A percentile compares a stretch with the other conserved stretches of the same genome.
phyloP scores from a whole-genome alignment of 2,113 vertebrate genomes.

The Chunga burmeisteri region DNA sequence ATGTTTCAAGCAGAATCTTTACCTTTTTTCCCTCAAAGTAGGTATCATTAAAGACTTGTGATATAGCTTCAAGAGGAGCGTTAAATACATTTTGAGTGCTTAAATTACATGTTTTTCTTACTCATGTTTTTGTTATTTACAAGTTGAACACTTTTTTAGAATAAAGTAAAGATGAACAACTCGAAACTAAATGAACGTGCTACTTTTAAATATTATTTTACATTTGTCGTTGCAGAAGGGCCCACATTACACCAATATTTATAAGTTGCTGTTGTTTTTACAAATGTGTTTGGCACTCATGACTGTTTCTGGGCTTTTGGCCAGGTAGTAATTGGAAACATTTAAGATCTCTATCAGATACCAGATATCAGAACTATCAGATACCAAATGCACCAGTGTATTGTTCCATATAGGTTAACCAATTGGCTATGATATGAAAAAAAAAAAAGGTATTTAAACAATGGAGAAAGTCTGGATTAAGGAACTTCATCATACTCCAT shows the following conservation, averaged over 20 bases:
- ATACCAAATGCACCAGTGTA: not conserved
- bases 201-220: not conserved
- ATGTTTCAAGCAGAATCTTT: not conserved
- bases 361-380: not conserved
- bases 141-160: not conserved
- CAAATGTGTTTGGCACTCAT: not conserved
- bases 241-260: constrained; percentile 25
- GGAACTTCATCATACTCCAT: not conserved
- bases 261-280: constrained; percentile 34
- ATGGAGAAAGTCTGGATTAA: not conserved
- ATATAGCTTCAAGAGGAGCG: not conserved
- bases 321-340: constrained; percentile 27
- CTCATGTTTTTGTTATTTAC: not conserved
- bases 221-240: not conserved
- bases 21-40: not conserved
- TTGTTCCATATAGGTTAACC: not conserved
- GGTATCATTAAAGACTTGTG: not conserved
- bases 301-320: constrained; percentile 44
- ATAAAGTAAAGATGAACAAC: not conserved
- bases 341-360: constrained; percentile 18
- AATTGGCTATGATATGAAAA: not conserved
- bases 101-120: not conserved
- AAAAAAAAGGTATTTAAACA: not conserved
- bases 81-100: not conserved
- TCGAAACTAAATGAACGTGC: not conserved